Base-by-base conservation (phyloP, 2,888 invertebrate genomes). In the Ellobium chinense region DNA sequence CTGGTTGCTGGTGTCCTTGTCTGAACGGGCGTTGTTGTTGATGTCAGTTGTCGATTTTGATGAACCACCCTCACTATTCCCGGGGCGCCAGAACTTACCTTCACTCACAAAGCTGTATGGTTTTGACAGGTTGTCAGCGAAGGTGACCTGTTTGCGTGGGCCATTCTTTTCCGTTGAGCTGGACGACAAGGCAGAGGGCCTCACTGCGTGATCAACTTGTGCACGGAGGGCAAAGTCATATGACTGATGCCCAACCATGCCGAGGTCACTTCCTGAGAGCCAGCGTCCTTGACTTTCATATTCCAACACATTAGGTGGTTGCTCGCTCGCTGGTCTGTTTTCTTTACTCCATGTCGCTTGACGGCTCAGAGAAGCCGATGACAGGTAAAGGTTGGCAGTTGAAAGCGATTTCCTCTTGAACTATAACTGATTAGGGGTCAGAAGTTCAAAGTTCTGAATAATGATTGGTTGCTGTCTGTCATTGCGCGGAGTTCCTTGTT, bases 321-420 rank as follows among this genome's bases (percentile, higher is more conserved):
- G 24, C 18, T 37, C 37, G 14, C 36, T 58, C 9, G 0, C n/a
- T 37, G 21, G n/a, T 31, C 39, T 27, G 9, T 27, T 4, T 37
- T 37, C 37, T 5, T 36, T 37, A 24, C 5, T 21, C 12, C 3
- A 0, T 24, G 7, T 21, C 18, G 34, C 36, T 21, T 31, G 54
- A 29, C 76, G 18, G 7, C 76, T 76, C 9, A 89, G 80, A 1
- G 87, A 82, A 29, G 88, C 89, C 54, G 87, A 84, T 0, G 88
- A 85, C 37, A 89, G 80, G 82, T 88, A 89, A 12, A 89, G 85
- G 81, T 89, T 89, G n/a, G 89, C 88, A 12, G 88, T 85, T 14
- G 87, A 86, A 27, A 89, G 83, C 37, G 85, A 85, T 29, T 72
- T 79, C 21, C 58, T 72, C 66, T 63, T 79, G 37, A 63, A 72